These are phyloP conservation scores for Thamnophis sirtalis DNA, from an alignment of 2,113 vertebrate genomes.

Conservation along the genomic window DNA sequence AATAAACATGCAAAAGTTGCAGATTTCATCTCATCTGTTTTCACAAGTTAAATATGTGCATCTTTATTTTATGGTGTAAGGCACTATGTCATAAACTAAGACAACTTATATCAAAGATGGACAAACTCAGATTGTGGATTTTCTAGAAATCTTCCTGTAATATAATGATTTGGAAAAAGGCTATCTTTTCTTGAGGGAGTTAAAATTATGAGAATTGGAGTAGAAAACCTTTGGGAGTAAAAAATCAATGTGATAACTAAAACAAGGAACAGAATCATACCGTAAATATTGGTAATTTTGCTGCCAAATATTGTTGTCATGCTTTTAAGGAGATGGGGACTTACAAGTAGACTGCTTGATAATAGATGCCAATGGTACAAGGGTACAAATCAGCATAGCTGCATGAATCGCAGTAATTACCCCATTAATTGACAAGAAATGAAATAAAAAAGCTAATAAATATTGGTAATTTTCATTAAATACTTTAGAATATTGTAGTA, in stretches of 20 bases:
- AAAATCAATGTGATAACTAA: not conserved
- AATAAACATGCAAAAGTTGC: not conserved
- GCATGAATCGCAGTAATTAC: constrained; percentile 15
- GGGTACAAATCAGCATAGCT: not conserved
- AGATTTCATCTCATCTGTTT: not conserved
- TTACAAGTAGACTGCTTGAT: not conserved
- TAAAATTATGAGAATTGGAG: not conserved
- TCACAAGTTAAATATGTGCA: not conserved
- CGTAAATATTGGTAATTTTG: not conserved
- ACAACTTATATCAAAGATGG: not conserved
- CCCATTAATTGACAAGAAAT: not conserved
- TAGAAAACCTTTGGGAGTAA: not conserved
- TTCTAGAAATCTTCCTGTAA: not conserved
- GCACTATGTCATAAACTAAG: not conserved
- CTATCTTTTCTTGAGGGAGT: not conserved
- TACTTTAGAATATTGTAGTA: not conserved
- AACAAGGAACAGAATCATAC: not conserved
- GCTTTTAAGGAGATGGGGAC: not conserved
- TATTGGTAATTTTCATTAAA: not conserved
- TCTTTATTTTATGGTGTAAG: not conserved
- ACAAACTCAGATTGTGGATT: not conserved
- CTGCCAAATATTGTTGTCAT: not conserved
- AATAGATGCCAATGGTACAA: not conserved
- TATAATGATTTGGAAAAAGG: not conserved
- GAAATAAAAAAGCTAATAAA: not conserved